Evolutionary conservation across 2,797 vertebrate species (phyloP).

Genomic region (Poliocrania exsul): DNA sequence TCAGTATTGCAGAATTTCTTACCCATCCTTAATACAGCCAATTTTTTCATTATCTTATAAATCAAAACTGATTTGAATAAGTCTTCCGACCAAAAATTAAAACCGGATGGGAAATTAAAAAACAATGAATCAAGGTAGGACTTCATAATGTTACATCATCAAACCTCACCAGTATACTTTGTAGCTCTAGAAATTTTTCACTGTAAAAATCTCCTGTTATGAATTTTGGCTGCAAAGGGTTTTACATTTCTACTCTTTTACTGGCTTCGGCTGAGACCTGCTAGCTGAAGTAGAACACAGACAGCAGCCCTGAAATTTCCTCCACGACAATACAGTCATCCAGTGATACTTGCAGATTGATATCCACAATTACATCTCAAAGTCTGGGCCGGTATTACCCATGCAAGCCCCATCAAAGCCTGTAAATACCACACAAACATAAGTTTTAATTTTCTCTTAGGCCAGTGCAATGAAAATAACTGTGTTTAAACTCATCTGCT

Average conservation of each 20-base stretch:
- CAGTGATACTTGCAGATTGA: not conserved
- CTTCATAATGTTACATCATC: not conserved
- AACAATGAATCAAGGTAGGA: not conserved
- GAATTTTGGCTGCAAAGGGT: not conserved
- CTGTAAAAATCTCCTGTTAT: not conserved
- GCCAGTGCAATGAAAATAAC: not conserved
- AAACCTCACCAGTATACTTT: not conserved
- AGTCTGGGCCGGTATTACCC: not conserved
- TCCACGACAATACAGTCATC: not conserved
- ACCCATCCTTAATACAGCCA: not conserved
- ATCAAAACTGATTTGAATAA: not conserved
- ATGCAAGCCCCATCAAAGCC: not conserved
- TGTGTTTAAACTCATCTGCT: not conserved
- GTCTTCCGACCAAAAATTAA: not conserved
- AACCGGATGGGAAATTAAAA: not conserved
- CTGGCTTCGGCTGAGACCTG: not conserved
- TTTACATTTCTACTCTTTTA: not conserved
- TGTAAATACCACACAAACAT: not conserved
- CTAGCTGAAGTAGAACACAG: not conserved
- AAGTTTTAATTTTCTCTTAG: not conserved
- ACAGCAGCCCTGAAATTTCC: not conserved
- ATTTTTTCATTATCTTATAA: not conserved
- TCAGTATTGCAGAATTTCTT: not conserved
- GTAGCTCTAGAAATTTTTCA: not conserved
- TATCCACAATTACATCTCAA: not conserved